A percentile compares a stretch with the other conserved stretches of the same genome.
phyloP scores from a whole-genome alignment of 2,888 invertebrate species.

The Lasius platythorax region DNA sequence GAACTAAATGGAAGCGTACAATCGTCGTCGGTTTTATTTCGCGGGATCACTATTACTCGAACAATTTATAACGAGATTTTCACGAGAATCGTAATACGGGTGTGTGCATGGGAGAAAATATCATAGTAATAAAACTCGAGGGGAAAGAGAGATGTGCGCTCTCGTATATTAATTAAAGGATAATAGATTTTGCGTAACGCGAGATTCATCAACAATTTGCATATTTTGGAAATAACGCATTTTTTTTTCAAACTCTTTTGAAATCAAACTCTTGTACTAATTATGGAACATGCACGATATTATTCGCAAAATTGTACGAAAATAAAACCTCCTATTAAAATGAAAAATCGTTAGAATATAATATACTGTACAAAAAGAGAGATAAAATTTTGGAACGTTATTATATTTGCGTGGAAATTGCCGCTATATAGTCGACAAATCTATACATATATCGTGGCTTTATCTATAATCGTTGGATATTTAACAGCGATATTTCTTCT shows the following conservation, averaged over 20 bases:
- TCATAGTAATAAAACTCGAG: conserved; percentile 12
- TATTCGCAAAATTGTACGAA: conserved; percentile 19
- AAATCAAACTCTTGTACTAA: conserved; percentile 30
- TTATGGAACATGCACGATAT: background rate
- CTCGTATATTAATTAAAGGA: conserved; percentile 36
- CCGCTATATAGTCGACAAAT: background rate
- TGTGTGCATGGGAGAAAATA: conserved; percentile 18
- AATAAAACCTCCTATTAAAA: conserved; percentile 17
- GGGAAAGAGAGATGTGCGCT: background rate
- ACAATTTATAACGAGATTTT: conserved; percentile 51
- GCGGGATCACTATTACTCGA: conserved; percentile 26
- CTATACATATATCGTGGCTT: background rate
- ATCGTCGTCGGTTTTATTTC: conserved; percentile 45
- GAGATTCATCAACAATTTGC: conserved; percentile 27
- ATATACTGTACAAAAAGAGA: background rate
- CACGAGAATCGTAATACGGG: background rate
- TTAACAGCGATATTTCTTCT: background rate
- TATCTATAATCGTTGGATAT: conserved; percentile 1
- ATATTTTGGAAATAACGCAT: conserved; percentile 3
- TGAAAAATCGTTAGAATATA: conserved; percentile 1
- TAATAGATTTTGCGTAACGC: conserved; percentile 37
- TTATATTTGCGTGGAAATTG: background rate
- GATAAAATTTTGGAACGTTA: background rate
- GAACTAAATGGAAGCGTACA: background rate
- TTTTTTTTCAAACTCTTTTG: conserved; percentile 6